These are phyloP conservation scores for Ladona fulva DNA, from an alignment of 1,140 invertebrate species.

Conservation along the genomic window DNA sequence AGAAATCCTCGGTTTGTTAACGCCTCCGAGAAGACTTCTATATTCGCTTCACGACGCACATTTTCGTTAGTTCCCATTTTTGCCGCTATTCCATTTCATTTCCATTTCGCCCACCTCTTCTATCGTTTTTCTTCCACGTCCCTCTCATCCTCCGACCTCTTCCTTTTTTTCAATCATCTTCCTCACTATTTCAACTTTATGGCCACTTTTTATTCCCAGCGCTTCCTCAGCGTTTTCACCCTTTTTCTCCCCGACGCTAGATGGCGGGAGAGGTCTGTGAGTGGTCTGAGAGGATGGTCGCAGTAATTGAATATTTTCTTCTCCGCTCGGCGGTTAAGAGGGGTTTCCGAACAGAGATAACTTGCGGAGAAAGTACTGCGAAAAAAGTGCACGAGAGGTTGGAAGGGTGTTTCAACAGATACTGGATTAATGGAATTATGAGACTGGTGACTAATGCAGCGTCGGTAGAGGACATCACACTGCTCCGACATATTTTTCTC, in stretches of 20 bases:
- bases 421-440: not conserved
- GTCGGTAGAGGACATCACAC: no score
- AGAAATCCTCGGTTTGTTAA: not conserved
- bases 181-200: slow-evolving; percentile 2
- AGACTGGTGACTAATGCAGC: not conserved
- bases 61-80: not conserved
- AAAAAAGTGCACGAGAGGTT: not conserved
- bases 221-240: not conserved
- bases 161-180: not conserved
- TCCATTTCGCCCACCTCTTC: not conserved
- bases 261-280: not conserved
- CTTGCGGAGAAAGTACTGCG: not conserved
- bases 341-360: not conserved
- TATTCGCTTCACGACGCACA: not conserved
- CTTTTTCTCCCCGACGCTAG: not conserved
- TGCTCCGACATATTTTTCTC: no score
- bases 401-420: not conserved
- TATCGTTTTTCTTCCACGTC: not conserved
- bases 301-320: not conserved
- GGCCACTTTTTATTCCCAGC: not conserved
- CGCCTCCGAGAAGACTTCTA: not conserved
- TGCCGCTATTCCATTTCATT: not conserved
- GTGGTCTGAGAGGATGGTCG: not conserved
- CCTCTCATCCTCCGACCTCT: not conserved
- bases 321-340: not conserved